Percentiles rank a stretch among this genome's conserved stretches.
phyloP scores from a whole-genome alignment of 2,888 invertebrate species.

The Heliconius aoede region DNA sequence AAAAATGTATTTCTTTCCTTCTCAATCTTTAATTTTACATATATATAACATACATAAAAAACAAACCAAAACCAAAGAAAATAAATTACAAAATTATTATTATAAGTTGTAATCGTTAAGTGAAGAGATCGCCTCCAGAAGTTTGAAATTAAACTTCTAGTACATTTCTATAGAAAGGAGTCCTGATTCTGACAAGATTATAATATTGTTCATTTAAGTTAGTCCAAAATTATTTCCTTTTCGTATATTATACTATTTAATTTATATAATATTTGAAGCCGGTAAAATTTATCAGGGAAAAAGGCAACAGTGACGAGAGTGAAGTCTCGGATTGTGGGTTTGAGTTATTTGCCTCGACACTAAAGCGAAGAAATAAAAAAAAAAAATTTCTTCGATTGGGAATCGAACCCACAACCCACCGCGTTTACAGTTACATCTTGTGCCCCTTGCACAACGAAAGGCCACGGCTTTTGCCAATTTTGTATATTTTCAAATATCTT shows the following conservation, averaged over 20 bases:
- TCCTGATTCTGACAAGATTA: constrained; percentile 16
- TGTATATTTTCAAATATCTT: neutral
- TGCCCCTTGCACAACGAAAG: too few species aligned
- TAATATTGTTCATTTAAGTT: constrained; percentile 14
- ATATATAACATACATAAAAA: neutral
- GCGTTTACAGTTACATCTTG: too few species aligned
- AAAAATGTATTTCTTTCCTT: neutral
- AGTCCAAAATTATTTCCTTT: neutral
- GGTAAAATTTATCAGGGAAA: too few species aligned
- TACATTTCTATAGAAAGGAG: neutral
- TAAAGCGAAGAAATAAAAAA: too few species aligned
- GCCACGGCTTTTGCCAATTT: too few species aligned
- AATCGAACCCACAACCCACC: too few species aligned
- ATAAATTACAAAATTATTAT: neutral
- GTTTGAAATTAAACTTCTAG: constrained; percentile 3
- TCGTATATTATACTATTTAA: constrained; percentile 1
- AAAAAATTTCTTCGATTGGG: too few species aligned
- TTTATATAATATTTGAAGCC: neutral
- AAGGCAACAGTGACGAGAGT: too few species aligned
- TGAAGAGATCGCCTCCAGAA: neutral
- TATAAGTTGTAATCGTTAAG: neutral
- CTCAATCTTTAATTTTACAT: neutral
- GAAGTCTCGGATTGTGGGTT: neutral
- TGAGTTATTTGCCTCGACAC: too few species aligned
- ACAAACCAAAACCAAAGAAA: neutral